Conservation (phyloP, 2,797 vertebrate species). For the Podargus strigoides region DNA sequence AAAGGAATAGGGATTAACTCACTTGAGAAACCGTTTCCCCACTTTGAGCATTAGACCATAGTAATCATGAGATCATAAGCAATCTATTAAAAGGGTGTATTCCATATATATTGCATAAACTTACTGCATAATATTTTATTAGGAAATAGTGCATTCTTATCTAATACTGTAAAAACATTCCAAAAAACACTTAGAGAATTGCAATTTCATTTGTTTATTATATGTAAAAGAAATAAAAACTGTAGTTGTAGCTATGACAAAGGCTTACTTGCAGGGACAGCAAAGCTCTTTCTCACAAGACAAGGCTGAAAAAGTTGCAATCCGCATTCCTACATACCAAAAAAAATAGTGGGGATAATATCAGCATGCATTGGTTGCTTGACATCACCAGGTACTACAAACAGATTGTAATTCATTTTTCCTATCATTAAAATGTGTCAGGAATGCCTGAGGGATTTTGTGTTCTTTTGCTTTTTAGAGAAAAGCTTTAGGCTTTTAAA, state of each 20-base stretch:
- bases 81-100: conserved; percentile 49
- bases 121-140: neutral
- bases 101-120: conserved; percentile 27
- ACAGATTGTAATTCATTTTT: neutral
- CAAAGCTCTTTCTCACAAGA: neutral
- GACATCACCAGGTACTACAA: neutral
- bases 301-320: neutral
- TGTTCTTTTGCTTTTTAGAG: neutral
- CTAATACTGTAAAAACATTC: neutral
- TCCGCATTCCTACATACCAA: neutral
- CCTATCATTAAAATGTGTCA: conserved; percentile 4
- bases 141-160: conserved; percentile 30
- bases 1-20: conserved; percentile 9
- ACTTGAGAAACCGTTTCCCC: neutral
- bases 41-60: conserved; percentile 24
- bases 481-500: conserved; percentile 4
- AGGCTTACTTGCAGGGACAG: neutral
- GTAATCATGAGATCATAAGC: conserved; percentile 55
- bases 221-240: neutral
- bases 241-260: conserved; percentile 13
- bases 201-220: conserved; percentile 24
- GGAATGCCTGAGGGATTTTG: neutral
- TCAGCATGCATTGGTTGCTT: neutral
- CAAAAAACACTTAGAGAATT: neutral
- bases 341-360: neutral